These are phyloP conservation scores for Lates calcarifer DNA, from an alignment of 2,113 vertebrate genomes.

Conservation along the genomic window DNA sequence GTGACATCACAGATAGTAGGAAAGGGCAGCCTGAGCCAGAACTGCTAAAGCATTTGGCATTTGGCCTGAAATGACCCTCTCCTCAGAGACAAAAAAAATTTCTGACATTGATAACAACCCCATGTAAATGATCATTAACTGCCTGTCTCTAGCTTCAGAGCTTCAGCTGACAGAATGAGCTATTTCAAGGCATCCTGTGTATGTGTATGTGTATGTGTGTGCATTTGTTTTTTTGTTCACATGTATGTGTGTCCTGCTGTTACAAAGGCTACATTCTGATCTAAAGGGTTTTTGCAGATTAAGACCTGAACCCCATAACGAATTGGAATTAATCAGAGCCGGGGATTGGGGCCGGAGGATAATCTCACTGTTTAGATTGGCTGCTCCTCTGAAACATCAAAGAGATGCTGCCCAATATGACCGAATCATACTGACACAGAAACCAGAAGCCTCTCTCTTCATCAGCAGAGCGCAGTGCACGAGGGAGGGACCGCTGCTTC, in stretches of 20 bases:
- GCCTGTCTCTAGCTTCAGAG: slow-evolving; percentile 15
- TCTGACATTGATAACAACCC: slow-evolving; percentile 4
- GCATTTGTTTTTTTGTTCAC: slow-evolving; percentile 23
- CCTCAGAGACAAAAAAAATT: slow-evolving; percentile 16
- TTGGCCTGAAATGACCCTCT: slow-evolving; percentile 1
- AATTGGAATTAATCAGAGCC: slow-evolving; percentile 65
- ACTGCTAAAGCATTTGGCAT: neutral
- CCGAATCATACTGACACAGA: slow-evolving; percentile 39
- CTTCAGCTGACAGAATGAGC: slow-evolving; percentile 16
- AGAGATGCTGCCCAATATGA: slow-evolving; percentile 51
- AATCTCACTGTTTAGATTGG: slow-evolving; percentile 70
- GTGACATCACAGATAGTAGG: neutral
- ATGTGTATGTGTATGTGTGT: slow-evolving; percentile 20
- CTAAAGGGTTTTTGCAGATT: slow-evolving; percentile 57
- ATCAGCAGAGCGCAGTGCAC: slow-evolving; percentile 7
- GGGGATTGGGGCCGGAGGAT: slow-evolving; percentile 60
- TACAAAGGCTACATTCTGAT: slow-evolving; percentile 38
- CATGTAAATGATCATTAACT: slow-evolving; percentile 18
- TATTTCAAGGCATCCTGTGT: neutral
- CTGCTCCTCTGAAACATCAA: slow-evolving; percentile 65
- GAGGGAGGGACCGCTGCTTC: slow-evolving; percentile 46
- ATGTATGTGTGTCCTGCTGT: slow-evolving; percentile 13
- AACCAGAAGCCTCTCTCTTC: slow-evolving; percentile 40
- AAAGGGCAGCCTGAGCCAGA: slow-evolving; percentile 17
- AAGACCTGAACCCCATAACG: slow-evolving; percentile 52